Conservation (phyloP, 2,113 vertebrate genomes). For the Chloroceryle aenea region DNA sequence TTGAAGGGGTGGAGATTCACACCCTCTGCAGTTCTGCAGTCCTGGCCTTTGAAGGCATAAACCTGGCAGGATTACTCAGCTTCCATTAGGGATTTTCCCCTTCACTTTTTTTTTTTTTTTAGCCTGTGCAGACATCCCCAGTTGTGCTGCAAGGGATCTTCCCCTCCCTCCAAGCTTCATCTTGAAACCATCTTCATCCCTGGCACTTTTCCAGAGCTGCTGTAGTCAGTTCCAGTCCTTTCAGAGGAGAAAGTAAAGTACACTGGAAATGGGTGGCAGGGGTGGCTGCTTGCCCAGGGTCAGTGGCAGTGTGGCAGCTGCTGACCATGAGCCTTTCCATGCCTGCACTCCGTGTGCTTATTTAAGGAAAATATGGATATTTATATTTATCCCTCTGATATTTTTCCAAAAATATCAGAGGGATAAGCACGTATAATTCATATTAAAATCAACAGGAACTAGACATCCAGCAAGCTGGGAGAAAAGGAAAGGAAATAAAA, state of each 20-base stretch:
- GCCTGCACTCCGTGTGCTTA: background rate
- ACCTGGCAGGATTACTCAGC: background rate
- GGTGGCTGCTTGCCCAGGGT: background rate
- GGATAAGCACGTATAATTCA: background rate
- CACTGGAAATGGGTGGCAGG: rapidly evolving
- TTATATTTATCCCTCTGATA: too few species aligned
- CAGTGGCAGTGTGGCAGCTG: background rate
- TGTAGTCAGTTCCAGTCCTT: background rate
- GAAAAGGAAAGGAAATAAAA: too few species aligned
- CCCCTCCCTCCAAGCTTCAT: background rate
- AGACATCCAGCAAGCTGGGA: background rate
- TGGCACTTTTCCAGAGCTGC: background rate
- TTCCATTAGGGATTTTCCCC: rapidly evolving
- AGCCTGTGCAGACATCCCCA: background rate
- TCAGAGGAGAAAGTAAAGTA: background rate
- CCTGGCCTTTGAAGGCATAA: background rate
- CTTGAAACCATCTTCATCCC: background rate
- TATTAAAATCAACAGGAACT: background rate
- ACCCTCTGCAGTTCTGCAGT: background rate
- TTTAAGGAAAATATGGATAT: background rate
- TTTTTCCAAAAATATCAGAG: background rate
- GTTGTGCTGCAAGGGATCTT: background rate
- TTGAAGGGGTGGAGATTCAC: background rate
- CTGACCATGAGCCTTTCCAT: background rate
- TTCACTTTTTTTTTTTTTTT: background rate